phyloP scores from a whole-genome alignment of 2,888 invertebrate species.

The Amiota communis region DNA sequence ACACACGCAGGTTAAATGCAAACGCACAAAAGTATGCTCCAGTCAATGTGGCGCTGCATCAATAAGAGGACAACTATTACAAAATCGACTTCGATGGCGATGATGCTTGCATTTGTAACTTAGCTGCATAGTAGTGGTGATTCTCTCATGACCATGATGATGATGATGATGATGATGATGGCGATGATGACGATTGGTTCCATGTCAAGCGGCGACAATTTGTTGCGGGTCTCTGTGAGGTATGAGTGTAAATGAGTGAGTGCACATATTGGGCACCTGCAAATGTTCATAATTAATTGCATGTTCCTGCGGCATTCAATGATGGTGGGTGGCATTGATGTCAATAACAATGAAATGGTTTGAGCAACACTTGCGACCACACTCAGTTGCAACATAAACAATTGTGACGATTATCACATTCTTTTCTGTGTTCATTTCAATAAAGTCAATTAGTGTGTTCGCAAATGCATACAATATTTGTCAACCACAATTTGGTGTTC shows the following conservation, averaged over 20 bases:
- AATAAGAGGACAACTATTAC: neutral
- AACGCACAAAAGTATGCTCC: constrained; percentile 55
- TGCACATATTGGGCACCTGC: constrained; percentile 48
- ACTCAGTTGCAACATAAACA: neutral
- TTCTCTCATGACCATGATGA: neutral
- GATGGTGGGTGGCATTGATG: no score
- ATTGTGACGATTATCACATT: constrained; percentile 13
- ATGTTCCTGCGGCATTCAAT: constrained; percentile 52
- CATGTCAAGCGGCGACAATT: constrained; percentile 29
- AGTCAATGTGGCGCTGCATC: constrained; percentile 25
- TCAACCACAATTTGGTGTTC: no score
- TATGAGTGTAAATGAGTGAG: constrained; percentile 12
- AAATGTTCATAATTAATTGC: constrained; percentile 67
- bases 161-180: constrained; percentile 1
- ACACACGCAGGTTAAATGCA: neutral
- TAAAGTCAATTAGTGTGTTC: no score
- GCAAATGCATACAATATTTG: no score
- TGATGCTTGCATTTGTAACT: constrained; percentile 51
- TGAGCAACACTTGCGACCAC: no score
- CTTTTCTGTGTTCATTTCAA: no score
- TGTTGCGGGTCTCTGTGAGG: neutral
- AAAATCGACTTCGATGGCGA: neutral
- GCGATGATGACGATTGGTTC: constrained; percentile 21
- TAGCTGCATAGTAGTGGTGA: constrained; percentile 34
- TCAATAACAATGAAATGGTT: no score